Base-by-base conservation (phyloP, 2,888 invertebrate species). In the Macaria liturata region DNA sequence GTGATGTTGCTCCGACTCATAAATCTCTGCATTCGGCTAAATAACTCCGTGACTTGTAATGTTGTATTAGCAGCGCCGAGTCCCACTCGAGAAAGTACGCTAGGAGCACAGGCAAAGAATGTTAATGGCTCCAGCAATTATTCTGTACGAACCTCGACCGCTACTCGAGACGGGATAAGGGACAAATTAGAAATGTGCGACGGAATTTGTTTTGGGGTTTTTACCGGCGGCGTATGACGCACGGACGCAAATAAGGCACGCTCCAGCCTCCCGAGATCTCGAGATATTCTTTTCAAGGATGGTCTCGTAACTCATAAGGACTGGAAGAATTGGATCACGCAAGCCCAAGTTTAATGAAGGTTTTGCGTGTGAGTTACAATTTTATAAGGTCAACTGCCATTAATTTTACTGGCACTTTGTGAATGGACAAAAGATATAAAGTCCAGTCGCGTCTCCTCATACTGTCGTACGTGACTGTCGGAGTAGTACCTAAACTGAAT, bases 51-150 rank as follows among this genome's bases (percentile, higher is more conserved):
- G 80, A 76, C 75, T 76, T 50, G 66, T 64, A 74, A 75, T 75
- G 68, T 71, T 67, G 69, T 73, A 75, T 68, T 73, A 68, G 71
- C 61, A 69, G 73, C 68, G 63, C 67, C 71, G 70, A 54, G 51
- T 51, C 77, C 78, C 78, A 83, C 76, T 78, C 71, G 74, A 80
- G 81, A 85, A 83, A 81, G 81, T 80, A 75, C 72, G 73, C 77
- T 73, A 78, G 74, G 64, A 71, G 75, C 76, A 74, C 67, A 67
- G 62, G 65, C 65, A 45, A 61, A 80, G 85, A 85, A 86, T 86
- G 79, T 85, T 86, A 86, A 87, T 84, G 80, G 78, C 68, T 70
- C 46, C 46, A 81, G 78, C 78, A 84, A 86, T 85, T 83, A 83
- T 81, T 79, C 73, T 67, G 70, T 75, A 76, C 59, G 70, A 72